Evolutionary conservation across 1,140 invertebrate species (phyloP), one percentile per base, ranked within the genome.

Genomic region (Microplitis demolitor): DNA sequence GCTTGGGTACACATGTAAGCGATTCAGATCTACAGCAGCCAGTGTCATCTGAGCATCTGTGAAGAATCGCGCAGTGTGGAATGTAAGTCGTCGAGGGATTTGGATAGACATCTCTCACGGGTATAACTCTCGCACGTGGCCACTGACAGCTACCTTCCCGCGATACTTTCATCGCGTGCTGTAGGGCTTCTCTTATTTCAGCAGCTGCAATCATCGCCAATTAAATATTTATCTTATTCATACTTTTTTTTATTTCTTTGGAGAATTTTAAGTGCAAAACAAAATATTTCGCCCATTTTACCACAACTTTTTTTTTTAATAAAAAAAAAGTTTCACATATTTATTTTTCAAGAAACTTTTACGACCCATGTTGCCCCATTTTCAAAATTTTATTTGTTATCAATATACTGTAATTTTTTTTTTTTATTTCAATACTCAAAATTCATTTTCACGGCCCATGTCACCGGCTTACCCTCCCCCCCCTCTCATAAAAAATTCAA

Each of bases 11-110:
- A 80, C 93, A 95, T 31, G 90, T 91, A 60, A 90, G 85, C 4
- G 85, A 81, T 71, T 91, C 89, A 13, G 88, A 87, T 33, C 81
- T 83, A 79, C 93, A 95, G 81, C 93, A 95, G 69, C 93, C 93
- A 8, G 91, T 92, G 80, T 93, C 92, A 77, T 93, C 92, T n/a
- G 91, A 90, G 78, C 93, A 95, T 71, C 91, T 89, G 80, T 94
- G 91, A 53, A 95, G 80, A 16, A 93, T 89, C 4, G 92, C 93
- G 80, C 93, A 94, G 71, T 92, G 91, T 31, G 93, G 93, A 66
- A 89, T 84, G 85, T 94, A 95, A 31, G 87, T 89, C 78, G 91
- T 93, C n/a, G 89, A 89, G 0, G 91, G 84, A 79, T 91, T 89
- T n/a, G 91, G 91, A 81, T 92, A 91, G 24, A 89, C 85, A 62